Percentiles rank a stretch among this genome's conserved stretches.
Conservation (phyloP, 2,888 invertebrate species). For the Macaria notata region DNA sequence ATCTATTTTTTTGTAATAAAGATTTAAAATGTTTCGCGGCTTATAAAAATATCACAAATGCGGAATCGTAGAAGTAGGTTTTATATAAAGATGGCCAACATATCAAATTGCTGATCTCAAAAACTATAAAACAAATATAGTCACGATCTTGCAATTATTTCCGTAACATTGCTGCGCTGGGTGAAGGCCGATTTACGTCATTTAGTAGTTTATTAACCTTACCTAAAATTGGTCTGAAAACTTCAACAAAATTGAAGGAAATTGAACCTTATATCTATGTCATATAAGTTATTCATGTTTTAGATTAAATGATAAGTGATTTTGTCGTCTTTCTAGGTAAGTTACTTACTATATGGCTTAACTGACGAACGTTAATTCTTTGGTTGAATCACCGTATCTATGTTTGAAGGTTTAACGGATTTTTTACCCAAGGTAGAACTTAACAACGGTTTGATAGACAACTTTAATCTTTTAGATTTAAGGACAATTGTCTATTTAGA, state of each 20-base stretch:
- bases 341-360: conserved; percentile 20
- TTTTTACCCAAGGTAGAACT: neutral
- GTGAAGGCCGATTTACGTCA: conserved; percentile 60
- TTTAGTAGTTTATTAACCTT: neutral
- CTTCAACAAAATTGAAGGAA: no score
- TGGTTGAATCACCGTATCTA: conserved; percentile 8
- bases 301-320: no score
- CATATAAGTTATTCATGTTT: no score
- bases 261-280: no score
- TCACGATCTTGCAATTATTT: conserved; percentile 53
- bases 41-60: no score
- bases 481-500: no score
- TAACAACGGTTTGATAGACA: neutral
- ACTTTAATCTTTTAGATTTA: no score
- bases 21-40: no score
- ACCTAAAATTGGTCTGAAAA: no score
- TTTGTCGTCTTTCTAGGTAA: conserved; percentile 22
- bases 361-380: conserved; percentile 17
- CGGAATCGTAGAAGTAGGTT: no score
- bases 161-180: conserved; percentile 43
- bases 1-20: no score
- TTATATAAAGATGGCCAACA: neutral
- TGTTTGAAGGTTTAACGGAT: neutral
- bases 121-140: conserved; percentile 35
- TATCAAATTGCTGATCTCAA: conserved; percentile 22